Conservation (phyloP, 2,113 vertebrate genomes). For the Cervus canadensis region DNA sequence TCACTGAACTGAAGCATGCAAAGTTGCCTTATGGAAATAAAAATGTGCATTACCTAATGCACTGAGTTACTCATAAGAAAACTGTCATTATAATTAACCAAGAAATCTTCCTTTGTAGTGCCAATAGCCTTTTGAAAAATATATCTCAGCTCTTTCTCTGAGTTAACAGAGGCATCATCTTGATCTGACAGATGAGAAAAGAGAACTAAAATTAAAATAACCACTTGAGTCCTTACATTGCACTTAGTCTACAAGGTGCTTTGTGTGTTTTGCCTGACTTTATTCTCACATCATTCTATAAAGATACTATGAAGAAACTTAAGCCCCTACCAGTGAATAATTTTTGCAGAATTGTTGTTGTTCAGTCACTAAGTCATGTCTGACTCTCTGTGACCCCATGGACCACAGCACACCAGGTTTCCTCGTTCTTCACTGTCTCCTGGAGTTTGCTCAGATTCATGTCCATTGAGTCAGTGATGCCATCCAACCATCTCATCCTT, state of each 20-base stretch:
- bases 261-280: not conserved
- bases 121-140: not conserved
- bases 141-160: not conserved
- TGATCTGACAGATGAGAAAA: not conserved
- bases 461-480: not conserved
- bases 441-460: not conserved
- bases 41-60: not conserved
- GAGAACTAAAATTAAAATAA: not conserved
- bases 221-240: not conserved
- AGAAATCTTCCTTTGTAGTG: not conserved
- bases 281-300: not conserved
- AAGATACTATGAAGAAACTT: not conserved
- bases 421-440: not conserved
- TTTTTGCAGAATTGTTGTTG: not conserved
- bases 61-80: constrained; percentile 3
- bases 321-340: not conserved
- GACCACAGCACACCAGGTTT: not conserved
- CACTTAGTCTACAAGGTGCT: not conserved
- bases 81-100: constrained; percentile 19
- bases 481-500: not conserved
- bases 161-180: not conserved
- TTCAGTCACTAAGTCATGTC: not conserved
- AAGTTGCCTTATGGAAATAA: not conserved
- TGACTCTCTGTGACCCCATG: not conserved
- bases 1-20: not conserved